Base-by-base conservation (phyloP, 2,888 invertebrate species). In the Atethmia centrago region DNA sequence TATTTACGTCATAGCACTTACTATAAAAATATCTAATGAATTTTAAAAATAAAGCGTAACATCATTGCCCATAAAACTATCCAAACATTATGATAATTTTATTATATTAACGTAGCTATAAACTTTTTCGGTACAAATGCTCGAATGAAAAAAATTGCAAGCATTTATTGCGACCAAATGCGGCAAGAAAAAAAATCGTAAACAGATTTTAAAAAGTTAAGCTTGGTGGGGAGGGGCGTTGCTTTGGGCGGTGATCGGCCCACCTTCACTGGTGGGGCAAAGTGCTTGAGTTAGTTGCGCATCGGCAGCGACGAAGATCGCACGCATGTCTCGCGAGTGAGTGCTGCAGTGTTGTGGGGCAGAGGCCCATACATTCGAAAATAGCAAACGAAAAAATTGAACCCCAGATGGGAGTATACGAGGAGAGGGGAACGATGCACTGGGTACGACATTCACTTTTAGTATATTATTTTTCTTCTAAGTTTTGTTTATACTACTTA, bases 381-480 rank as follows among this genome's bases (percentile, higher is more conserved):
- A 95, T 94, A 94, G 91, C 93, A 94, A 94, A 95, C 95, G 94
- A 94, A 93, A 95, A 94, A 93, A 95, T 95, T 95, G 93, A 96
- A 93, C 97, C 97, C 97, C 98, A 98, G 98, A 98, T 98, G 98
- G 98, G 98, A 98, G 98, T 98, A 97, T 98, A 98, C 97, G 98
- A 98, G 97, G 98, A 98, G 97, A 97, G 97, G 97, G 97, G 97
- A 97, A 98, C 98, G 98, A 98, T 98, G 98, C 98, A 98, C 97
- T 98, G 98, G 98, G 98, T 98, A 96, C 97, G 98, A 51, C 49
- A 66, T 40, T 61, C 7, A 74, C 61, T 58, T 66, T 68, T 71
- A 61, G 25, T 40, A 28, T 14, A 65, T 64, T 65, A 56, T 59
- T 47, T 42, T 71, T 71, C 25, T 0, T 9, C 9, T 25, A 72